Base-by-base conservation (phyloP, 2,797 vertebrate species). In the Rhodeus uyekii region DNA sequence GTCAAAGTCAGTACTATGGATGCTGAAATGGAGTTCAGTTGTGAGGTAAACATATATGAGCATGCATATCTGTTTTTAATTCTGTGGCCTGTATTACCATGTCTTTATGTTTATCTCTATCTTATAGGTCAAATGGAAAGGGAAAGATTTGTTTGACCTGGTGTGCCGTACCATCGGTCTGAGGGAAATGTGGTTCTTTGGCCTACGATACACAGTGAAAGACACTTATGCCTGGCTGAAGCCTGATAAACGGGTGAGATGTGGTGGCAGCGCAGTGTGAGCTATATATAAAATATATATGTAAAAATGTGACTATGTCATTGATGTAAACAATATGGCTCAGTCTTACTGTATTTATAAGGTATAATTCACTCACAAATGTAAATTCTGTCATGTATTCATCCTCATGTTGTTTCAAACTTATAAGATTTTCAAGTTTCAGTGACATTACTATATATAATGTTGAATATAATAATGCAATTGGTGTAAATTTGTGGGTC, bases 131-230 rank as follows among this genome's bases (percentile, higher is more conserved):
- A 96, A 97, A 86, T 98, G 97, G 97, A 98, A 98, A 89, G 97
- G 97, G 22, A 97, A 98, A 89, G 96, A 98, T 82, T 90, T 98
- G 80, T 98, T 98, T 93, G 96, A 98, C 84, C 88, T 97, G 89
- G 97, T 98, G 80, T 98, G 97, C 83, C 91, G 96, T 74, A 96
- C 96, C 0, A 94, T 98, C n/a, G 96, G 96, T 53, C 90, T 98
- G 42, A 96, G 96, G 85, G 97, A 98, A 89, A 97, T 96, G 16
- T 98, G 97, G 97, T 98, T 97, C 88, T 98, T 98, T 88, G 97
- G 97, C 50, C 93, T 98, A 53, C 93, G 96, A 76, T 98, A 97
- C 89, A 95, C 93, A 0, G 89, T 96, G 8, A 97, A 97, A 91
- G 97, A 97, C 88, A 96, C 96, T 13, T 94, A 95, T 36, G 96